Evolutionary conservation across 1,140 invertebrate genomes (phyloP).

Genomic region (Drosophila grimshawi): DNA sequence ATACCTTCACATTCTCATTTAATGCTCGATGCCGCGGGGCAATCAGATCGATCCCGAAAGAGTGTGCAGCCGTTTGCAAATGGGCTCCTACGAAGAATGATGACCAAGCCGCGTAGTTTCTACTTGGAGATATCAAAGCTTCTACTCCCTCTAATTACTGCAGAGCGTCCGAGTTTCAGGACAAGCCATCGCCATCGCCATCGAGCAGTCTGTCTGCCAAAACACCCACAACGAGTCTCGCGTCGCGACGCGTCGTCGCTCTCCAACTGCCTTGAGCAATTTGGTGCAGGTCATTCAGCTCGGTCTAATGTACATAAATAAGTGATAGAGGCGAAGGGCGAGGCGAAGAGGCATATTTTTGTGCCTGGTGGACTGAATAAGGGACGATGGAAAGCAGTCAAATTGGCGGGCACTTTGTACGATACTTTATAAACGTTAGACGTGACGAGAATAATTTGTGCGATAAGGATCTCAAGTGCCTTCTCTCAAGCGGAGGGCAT

Average conservation of each 20-base stretch:
- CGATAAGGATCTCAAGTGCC: constrained; percentile 80
- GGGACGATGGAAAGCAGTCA: constrained; percentile 44
- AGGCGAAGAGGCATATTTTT: constrained; percentile 3
- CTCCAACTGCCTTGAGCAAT: constrained; percentile 56
- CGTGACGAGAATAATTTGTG: constrained; percentile 83
- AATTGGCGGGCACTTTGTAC: constrained; percentile 72
- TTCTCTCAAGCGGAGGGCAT: constrained; percentile 62
- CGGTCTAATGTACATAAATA: constrained; percentile 58
- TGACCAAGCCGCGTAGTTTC: constrained; percentile 44
- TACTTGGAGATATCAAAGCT: constrained; percentile 65
- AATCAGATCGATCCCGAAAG: constrained; percentile 79
- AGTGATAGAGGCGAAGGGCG: neutral
- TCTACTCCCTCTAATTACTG: constrained; percentile 69
- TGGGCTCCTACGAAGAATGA: constrained; percentile 47
- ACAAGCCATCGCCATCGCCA: constrained; percentile 32
- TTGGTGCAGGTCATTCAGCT: constrained; percentile 67
- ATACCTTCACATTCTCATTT: constrained; percentile 57
- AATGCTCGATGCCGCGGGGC: constrained; percentile 66
- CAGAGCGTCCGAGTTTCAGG: constrained; percentile 48
- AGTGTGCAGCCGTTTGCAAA: constrained; percentile 76
- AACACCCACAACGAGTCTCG: constrained; percentile 74
- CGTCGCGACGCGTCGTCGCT: constrained; percentile 60
- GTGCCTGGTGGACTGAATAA: constrained; percentile 21
- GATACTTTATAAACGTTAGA: constrained; percentile 72
- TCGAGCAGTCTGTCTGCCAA: constrained; percentile 59